A percentile compares a stretch with the other conserved stretches of the same genome.
Evolutionary conservation across 1,140 invertebrate species (phyloP).

Genomic region (Procambarus clarkii): DNA sequence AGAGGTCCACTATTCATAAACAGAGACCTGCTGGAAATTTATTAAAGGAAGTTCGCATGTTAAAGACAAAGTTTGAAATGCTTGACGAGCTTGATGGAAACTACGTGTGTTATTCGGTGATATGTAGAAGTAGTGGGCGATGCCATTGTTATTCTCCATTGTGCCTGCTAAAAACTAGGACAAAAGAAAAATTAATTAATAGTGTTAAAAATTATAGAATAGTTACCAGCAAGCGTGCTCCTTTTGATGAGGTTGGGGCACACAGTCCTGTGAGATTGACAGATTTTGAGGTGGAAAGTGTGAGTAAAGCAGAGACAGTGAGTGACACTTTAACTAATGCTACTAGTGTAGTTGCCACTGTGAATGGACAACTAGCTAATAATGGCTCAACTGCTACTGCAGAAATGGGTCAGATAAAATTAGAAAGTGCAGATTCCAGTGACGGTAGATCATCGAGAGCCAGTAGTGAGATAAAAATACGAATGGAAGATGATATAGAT

Average conservation of each 20-base stretch:
- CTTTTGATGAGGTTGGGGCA: constrained; percentile 64
- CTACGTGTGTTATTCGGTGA: constrained; percentile 66
- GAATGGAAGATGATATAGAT: constrained; percentile 65
- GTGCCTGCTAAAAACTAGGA: constrained; percentile 62
- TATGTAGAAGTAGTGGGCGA: constrained; percentile 51
- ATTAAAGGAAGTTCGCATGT: constrained; percentile 68
- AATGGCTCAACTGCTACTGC: not conserved
- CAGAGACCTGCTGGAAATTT: constrained; percentile 71
- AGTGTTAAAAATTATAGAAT: constrained; percentile 71
- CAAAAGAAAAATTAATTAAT: constrained; percentile 68
- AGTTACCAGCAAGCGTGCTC: constrained; percentile 69
- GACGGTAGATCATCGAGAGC: constrained; percentile 36
- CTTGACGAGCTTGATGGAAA: constrained; percentile 66
- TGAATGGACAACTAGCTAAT: constrained; percentile 46
- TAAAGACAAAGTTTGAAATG: constrained; percentile 71
- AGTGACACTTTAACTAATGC: constrained; percentile 10
- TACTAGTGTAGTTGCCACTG: constrained; percentile 23
- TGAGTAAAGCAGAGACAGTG: constrained; percentile 42
- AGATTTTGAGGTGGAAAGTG: constrained; percentile 46
- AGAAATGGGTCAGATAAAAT: constrained; percentile 39
- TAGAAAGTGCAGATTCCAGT: constrained; percentile 29
- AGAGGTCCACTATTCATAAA: constrained; percentile 69
- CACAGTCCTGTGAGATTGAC: constrained; percentile 60
- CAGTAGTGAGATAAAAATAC: constrained; percentile 67
- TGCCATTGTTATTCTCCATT: constrained; percentile 69